Conservation (phyloP, 1,140 invertebrate species). For the Neuroterus valhalla region DNA sequence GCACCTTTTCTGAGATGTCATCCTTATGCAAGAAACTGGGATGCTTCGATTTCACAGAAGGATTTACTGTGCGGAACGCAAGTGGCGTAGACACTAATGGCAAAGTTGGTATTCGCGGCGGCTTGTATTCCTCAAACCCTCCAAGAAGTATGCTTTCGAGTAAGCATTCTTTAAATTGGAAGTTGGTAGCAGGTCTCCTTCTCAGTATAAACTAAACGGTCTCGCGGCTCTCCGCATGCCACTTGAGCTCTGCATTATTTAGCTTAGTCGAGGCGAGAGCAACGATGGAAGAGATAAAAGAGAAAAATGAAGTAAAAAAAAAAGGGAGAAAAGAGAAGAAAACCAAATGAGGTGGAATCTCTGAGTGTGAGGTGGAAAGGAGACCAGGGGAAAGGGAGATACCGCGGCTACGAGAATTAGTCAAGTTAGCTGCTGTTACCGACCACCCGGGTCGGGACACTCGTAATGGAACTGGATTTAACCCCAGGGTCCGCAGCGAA, state of each 20-base stretch:
- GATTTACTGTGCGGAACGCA: slow-evolving; percentile 16
- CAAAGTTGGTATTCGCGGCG: slow-evolving; percentile 21
- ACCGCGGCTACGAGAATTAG: slow-evolving; percentile 53
- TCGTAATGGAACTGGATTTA: slow-evolving; percentile 64
- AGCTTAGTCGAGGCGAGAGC: slow-evolving; percentile 8
- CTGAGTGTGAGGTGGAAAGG: slow-evolving; percentile 36
- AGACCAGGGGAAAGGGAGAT: slow-evolving; percentile 35
- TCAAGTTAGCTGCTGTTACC: slow-evolving; percentile 57
- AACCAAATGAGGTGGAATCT: slow-evolving; percentile 14
- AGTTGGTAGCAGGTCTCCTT: slow-evolving; percentile 12
- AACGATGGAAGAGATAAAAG: background rate
- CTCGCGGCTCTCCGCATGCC: slow-evolving; percentile 9
- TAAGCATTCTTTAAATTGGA: slow-evolving; percentile 30
- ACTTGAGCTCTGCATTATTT: slow-evolving; percentile 20
- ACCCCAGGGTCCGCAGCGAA: slow-evolving; percentile 47
- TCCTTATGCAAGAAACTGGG: background rate
- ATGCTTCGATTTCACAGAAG: slow-evolving; percentile 12
- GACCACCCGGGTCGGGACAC: slow-evolving; percentile 59
- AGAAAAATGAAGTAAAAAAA: background rate
- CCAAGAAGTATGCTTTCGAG: slow-evolving; percentile 13
- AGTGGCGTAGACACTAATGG: slow-evolving; percentile 25
- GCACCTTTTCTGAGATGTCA: slow-evolving; percentile 7
- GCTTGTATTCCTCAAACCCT: slow-evolving; percentile 19
- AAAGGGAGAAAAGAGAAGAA: background rate
- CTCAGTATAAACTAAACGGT: background rate